A percentile compares a stretch with the other conserved stretches of the same genome.
Evolutionary conservation across 2,888 invertebrate genomes (phyloP).

Genomic region (Dimorphilus gyrociliatus): DNA sequence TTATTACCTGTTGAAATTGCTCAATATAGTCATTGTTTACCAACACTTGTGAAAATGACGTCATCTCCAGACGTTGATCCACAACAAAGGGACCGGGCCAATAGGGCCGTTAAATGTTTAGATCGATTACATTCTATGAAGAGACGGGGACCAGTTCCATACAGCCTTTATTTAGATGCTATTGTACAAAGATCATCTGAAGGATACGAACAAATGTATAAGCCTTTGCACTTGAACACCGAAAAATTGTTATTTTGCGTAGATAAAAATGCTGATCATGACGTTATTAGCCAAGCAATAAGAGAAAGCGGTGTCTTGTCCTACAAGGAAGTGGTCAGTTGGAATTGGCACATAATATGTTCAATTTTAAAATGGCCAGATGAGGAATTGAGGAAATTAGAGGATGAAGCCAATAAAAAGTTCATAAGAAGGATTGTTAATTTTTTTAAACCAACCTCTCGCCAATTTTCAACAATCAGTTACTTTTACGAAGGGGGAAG

Average conservation of each 20-base stretch:
- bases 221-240: too few relatives aligned
- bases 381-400: constrained; percentile 45
- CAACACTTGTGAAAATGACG: constrained; percentile 62
- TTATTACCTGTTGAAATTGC: constrained; percentile 1
- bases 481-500: constrained; percentile 42
- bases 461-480: constrained; percentile 70
- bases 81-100: constrained; percentile 45
- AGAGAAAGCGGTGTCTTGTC: constrained; percentile 64
- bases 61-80: constrained; percentile 44
- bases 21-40: constrained; percentile 60
- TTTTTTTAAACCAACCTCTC: constrained; percentile 70
- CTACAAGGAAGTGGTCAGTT: constrained; percentile 57
- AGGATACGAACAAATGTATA: too few relatives aligned
- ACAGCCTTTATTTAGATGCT: constrained; percentile 46
- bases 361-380: constrained; percentile 48
- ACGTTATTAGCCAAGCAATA: constrained; percentile 38
- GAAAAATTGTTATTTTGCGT: too few relatives aligned
- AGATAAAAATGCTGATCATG: constrained; percentile 7
- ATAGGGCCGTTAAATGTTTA: constrained; percentile 63
- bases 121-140: constrained; percentile 53
- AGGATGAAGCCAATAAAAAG: constrained; percentile 48
- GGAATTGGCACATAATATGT: constrained; percentile 84
- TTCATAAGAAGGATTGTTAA: constrained; percentile 61
- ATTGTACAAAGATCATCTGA: constrained; percentile 40
- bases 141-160: constrained; percentile 60